phyloP scores from a whole-genome alignment of 1,140 invertebrate genomes.

The Dendroctonus valens region DNA sequence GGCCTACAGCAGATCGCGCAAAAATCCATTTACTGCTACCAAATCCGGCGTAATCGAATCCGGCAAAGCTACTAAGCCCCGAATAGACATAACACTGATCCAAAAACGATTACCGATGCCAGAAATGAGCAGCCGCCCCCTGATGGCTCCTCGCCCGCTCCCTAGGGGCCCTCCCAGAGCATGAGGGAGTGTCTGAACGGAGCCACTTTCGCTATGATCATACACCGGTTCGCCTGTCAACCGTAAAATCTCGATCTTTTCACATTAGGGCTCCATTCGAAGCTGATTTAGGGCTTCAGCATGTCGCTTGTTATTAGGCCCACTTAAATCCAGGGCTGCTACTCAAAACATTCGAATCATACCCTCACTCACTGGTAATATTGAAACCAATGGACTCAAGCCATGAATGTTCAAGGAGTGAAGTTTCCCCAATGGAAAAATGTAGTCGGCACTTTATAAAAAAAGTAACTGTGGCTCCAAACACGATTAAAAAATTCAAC shows the following conservation, averaged over 20 bases:
- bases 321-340: too few species aligned
- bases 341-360: too few species aligned
- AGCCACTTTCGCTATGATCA: constrained; percentile 23
- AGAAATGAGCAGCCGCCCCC: constrained; percentile 48
- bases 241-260: constrained; percentile 24
- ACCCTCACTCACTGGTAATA: too few species aligned
- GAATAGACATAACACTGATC: constrained; percentile 51
- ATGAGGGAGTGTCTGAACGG: constrained; percentile 10
- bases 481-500: too few species aligned
- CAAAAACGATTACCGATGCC: constrained; percentile 53
- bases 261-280: background rate
- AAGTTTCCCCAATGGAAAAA: too few species aligned
- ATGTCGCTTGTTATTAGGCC: too few species aligned
- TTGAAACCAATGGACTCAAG: too few species aligned
- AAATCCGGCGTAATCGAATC: constrained; percentile 47
- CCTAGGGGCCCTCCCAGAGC: background rate
- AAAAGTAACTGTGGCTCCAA: too few species aligned
- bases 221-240: constrained; percentile 19
- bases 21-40: constrained; percentile 33
- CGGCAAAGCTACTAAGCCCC: constrained; percentile 45
- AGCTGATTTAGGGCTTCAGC: too few species aligned
- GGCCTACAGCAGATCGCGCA: background rate
- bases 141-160: constrained; percentile 39
- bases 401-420: too few species aligned
- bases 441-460: too few species aligned